Conservation (phyloP, 1,140 invertebrate genomes). For the Lasioglossum baleicum region DNA sequence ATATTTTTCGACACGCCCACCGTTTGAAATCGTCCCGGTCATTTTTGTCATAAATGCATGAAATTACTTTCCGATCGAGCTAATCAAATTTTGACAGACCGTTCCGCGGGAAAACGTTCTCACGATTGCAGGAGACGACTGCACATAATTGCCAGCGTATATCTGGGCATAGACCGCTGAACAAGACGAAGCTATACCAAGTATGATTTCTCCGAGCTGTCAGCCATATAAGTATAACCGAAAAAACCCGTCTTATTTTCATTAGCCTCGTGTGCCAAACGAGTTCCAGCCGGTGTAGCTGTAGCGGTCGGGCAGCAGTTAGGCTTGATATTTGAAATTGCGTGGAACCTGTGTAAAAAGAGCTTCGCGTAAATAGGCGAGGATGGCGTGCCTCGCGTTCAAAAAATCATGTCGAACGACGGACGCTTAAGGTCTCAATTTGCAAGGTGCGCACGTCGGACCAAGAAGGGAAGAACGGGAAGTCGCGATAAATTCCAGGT, state of each 20-base stretch:
- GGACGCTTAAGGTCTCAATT: conserved; percentile 36
- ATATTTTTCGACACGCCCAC: too few relatives aligned
- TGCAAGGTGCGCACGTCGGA: conserved; percentile 29
- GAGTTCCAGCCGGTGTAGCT: neutral
- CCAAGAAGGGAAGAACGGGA: neutral
- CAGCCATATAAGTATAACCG: neutral
- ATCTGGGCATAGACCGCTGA: neutral
- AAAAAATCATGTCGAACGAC: neutral
- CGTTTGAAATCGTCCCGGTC: too few relatives aligned
- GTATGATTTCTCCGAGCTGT: neutral
- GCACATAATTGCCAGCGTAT: neutral
- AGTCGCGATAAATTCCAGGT: conserved; percentile 60
- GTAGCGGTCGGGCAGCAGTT: neutral
- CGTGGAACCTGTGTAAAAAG: neutral
- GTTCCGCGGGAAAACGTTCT: neutral
- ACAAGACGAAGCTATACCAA: neutral
- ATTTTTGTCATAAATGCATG: too few relatives aligned
- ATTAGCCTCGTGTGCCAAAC: neutral
- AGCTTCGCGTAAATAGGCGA: neutral
- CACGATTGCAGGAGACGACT: neutral
- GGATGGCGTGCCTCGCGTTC: neutral
- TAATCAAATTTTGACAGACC: too few relatives aligned
- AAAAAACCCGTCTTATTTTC: neutral
- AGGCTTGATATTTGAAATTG: neutral
- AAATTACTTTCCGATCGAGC: too few relatives aligned